A percentile compares a stretch with the other conserved stretches of the same genome.
These are phyloP conservation scores for Ochotona princeps DNA, from an alignment of 2,113 vertebrate genomes.

Conservation along the genomic window DNA sequence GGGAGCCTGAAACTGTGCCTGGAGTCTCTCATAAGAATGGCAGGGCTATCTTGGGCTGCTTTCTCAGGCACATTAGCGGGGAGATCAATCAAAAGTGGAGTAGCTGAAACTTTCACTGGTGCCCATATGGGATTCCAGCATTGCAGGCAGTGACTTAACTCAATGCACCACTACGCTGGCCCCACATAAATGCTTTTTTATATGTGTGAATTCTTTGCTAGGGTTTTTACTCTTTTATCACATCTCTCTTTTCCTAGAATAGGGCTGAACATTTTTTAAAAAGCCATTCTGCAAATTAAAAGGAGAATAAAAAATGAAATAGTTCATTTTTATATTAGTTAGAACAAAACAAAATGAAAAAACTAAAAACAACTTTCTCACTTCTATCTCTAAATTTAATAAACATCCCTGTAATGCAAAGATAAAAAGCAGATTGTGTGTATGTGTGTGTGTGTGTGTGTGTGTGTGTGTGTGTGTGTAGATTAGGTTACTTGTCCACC, in stretches of 20 bases:
- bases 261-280: neutral
- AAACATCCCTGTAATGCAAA: neutral
- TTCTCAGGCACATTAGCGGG: too few relatives aligned
- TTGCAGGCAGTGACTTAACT: too few relatives aligned
- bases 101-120: too few relatives aligned
- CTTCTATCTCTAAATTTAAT: neutral
- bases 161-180: too few relatives aligned
- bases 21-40: too few relatives aligned
- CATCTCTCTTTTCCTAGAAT: neutral
- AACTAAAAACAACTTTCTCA: neutral
- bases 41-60: too few relatives aligned
- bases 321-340: neutral
- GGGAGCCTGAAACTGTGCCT: too few relatives aligned
- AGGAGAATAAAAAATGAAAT: neutral
- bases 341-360: neutral
- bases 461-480: neutral
- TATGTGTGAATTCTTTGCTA: conserved; percentile 9
- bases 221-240: neutral
- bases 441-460: too few relatives aligned
- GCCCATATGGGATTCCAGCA: too few relatives aligned
- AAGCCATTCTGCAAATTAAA: neutral
- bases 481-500: neutral
- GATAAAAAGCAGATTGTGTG: too few relatives aligned
- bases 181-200: neutral
- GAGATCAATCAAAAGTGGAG: too few relatives aligned